Evolutionary conservation across 2,888 invertebrate genomes (phyloP).

Genomic region (Leptinotarsa juncta): DNA sequence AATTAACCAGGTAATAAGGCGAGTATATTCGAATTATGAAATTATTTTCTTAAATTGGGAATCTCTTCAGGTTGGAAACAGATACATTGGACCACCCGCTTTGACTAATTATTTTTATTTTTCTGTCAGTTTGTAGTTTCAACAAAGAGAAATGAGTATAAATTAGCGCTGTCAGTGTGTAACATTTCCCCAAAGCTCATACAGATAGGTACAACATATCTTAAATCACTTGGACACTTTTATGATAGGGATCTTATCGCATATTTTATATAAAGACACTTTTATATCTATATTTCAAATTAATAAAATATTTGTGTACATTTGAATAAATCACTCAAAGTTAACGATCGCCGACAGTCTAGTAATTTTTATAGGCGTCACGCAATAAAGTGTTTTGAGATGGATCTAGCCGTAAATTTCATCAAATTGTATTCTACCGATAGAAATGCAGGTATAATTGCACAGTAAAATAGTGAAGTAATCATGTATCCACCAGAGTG

Average conservation of each 20-base stretch:
- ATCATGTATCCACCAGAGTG: not conserved
- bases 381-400: not conserved
- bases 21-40: too few relatives aligned
- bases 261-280: constrained; percentile 20
- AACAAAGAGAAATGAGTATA: constrained; percentile 22
- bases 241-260: not conserved
- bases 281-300: constrained; percentile 17
- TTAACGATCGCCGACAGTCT: constrained; percentile 10
- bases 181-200: constrained; percentile 5
- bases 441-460: not conserved
- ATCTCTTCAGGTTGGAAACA: not conserved
- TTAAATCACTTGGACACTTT: constrained; percentile 20
- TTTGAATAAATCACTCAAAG: constrained; percentile 17
- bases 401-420: constrained; percentile 6
- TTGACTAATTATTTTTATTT: constrained; percentile 17
- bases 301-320: constrained; percentile 15
- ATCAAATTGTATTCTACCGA: not conserved
- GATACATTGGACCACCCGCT: constrained; percentile 13
- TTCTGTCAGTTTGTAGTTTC: constrained; percentile 10
- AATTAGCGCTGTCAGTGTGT: constrained; percentile 21
- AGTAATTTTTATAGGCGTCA: constrained; percentile 10
- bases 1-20: too few relatives aligned
- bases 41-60: not conserved
- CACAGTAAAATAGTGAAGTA: not conserved
- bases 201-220: constrained; percentile 8